Evolutionary conservation across 2,797 vertebrate genomes (phyloP).

Genomic region (Prionace glauca): DNA sequence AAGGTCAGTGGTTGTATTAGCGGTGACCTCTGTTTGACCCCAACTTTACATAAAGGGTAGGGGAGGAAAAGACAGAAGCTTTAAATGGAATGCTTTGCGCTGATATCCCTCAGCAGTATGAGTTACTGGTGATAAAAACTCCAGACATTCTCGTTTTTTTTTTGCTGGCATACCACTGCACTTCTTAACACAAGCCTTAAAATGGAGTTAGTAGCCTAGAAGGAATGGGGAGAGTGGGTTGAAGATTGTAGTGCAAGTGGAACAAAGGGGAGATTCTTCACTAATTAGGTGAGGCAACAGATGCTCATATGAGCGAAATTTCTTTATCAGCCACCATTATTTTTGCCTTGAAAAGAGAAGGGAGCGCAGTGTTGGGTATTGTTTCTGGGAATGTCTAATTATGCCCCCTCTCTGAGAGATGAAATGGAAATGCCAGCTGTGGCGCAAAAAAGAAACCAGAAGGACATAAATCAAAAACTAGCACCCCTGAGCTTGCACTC

Average conservation of each 20-base stretch:
- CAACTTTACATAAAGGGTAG: slow-evolving; percentile 64
- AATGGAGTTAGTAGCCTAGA: slow-evolving; percentile 60
- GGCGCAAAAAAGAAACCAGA: slow-evolving; percentile 68
- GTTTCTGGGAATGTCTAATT: slow-evolving; percentile 75
- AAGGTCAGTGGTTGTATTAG: slow-evolving; percentile 75
- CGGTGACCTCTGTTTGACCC: slow-evolving; percentile 77
- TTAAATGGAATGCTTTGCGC: slow-evolving; percentile 73
- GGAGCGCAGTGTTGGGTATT: slow-evolving; percentile 61
- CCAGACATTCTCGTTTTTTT: slow-evolving; percentile 90
- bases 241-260: slow-evolving; percentile 49
- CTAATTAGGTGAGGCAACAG: slow-evolving; percentile 55
- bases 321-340: slow-evolving; percentile 40
- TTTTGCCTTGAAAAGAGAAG: slow-evolving; percentile 53
- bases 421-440: slow-evolving; percentile 84
- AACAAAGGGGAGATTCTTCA: slow-evolving; percentile 47
- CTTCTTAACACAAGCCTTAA: slow-evolving; percentile 72
- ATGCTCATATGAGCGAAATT: slow-evolving; percentile 51
- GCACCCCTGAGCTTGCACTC: slow-evolving; percentile 72
- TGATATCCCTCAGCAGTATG: slow-evolving; percentile 69
- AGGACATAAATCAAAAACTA: slow-evolving; percentile 89
- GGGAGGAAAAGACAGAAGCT: slow-evolving; percentile 51
- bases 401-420: slow-evolving; percentile 74
- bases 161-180: slow-evolving; percentile 81
- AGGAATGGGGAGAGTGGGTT: slow-evolving; percentile 57
- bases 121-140: slow-evolving; percentile 83